A percentile compares a stretch with the other conserved stretches of the same genome.
Evolutionary conservation across 2,888 invertebrate species (phyloP).

Genomic region (Drosophila rellima): DNA sequence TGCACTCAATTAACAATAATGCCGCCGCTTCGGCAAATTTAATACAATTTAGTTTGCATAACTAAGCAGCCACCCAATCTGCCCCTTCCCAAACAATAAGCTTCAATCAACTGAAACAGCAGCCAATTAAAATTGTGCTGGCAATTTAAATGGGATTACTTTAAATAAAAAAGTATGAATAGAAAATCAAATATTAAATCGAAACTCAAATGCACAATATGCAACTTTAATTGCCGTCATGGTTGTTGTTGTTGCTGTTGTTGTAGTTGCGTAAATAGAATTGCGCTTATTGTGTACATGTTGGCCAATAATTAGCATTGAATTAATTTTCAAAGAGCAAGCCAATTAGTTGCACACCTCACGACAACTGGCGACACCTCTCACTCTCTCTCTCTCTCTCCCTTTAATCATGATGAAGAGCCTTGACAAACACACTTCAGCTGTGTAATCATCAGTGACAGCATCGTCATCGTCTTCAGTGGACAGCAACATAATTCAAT

Average conservation of each 20-base stretch:
- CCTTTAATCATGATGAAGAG: not conserved
- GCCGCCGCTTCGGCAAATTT: constrained; percentile 17
- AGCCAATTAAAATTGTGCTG: constrained; percentile 40
- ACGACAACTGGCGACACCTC: constrained; percentile 5
- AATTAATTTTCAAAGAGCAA: constrained; percentile 73
- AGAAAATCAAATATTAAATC: constrained; percentile 40
- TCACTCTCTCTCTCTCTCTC: not conserved
- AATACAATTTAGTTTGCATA: constrained; percentile 49
- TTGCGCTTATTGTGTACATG: constrained; percentile 69
- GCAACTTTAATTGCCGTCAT: constrained; percentile 56
- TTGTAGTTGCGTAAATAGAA: constrained; percentile 54
- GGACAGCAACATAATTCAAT: constrained; percentile 61
- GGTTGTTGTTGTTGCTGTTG: constrained; percentile 35
- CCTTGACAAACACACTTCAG: constrained; percentile 8
- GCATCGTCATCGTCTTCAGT: constrained; percentile 11
- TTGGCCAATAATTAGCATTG: constrained; percentile 70
- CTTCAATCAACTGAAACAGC: constrained; percentile 2
- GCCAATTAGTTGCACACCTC: constrained; percentile 71
- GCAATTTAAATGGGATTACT: constrained; percentile 55
- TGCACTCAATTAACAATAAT: constrained; percentile 48
- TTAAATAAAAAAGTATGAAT: constrained; percentile 8
- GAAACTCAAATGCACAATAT: constrained; percentile 44
- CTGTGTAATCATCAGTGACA: constrained; percentile 11
- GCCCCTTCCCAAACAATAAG: not conserved
- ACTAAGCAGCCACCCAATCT: constrained; percentile 30